A percentile compares a stretch with the other conserved stretches of the same genome.
Conservation (phyloP, 2,113 vertebrate species). For the Alethe diademata region DNA sequence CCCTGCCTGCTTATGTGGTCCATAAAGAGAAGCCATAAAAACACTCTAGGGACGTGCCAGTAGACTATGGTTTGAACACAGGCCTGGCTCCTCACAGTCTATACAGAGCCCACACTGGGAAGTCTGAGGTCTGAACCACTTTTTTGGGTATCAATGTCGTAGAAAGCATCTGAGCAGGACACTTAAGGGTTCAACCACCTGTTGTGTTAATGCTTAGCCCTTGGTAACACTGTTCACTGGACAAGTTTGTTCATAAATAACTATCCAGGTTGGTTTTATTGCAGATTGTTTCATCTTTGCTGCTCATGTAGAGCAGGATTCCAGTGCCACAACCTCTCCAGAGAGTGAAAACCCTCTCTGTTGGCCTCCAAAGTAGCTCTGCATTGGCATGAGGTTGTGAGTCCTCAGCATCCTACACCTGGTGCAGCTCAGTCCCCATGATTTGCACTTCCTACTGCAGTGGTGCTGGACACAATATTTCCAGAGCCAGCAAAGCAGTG, state of each 20-base stretch:
- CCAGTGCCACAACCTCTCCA: not conserved
- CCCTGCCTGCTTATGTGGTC: not conserved
- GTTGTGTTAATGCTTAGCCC: not conserved
- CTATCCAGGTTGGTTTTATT: not conserved
- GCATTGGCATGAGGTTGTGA: not conserved
- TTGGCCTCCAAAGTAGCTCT: not conserved
- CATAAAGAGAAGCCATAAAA: not conserved
- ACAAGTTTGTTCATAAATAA: not conserved
- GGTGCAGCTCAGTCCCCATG: not conserved
- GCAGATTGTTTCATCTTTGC: not conserved
- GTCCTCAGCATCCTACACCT: not conserved
- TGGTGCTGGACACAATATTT: not conserved
- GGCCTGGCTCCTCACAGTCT: not conserved
- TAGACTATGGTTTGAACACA: not conserved
- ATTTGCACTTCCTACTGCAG: rapidly evolving
- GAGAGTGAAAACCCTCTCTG: not conserved
- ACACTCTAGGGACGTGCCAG: not conserved
- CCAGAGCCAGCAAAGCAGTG: not conserved
- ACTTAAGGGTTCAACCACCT: rapidly evolving
- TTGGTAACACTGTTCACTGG: rapidly evolving
- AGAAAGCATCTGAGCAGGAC: not conserved
- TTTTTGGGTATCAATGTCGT: not conserved
- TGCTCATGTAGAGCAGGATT: not conserved
- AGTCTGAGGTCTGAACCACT: not conserved
- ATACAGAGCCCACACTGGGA: not conserved